phyloP scores from a whole-genome alignment of 2,888 invertebrate species.

The Chloroclystis v-ata region DNA sequence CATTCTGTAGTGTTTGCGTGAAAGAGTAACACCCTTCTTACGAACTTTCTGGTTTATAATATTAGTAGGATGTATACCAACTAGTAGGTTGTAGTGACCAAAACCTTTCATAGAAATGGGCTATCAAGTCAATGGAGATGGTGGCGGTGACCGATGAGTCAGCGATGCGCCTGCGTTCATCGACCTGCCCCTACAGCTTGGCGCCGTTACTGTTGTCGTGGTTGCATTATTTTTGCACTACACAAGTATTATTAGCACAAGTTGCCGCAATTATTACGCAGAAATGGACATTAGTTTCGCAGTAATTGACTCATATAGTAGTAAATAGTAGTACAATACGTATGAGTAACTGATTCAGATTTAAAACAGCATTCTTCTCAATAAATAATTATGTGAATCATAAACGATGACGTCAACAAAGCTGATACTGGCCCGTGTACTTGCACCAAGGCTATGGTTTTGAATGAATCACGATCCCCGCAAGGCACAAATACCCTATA shows the following conservation, averaged over 20 bases:
- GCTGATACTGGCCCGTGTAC: slow-evolving; percentile 44
- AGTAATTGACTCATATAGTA: slow-evolving; percentile 4
- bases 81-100: too few species aligned
- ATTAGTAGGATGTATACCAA: too few species aligned
- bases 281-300: slow-evolving; percentile 2
- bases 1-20: too few species aligned
- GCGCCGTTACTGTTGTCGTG: slow-evolving; percentile 50
- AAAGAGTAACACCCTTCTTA: too few species aligned
- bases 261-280: slow-evolving; percentile 1
- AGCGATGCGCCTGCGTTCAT: slow-evolving; percentile 55
- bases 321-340: not conserved
- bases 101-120: slow-evolving; percentile 16
- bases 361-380: slow-evolving; percentile 32
- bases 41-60: too few species aligned
- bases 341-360: slow-evolving; percentile 22
- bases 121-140: slow-evolving; percentile 35
- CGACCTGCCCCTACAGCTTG: slow-evolving; percentile 57
- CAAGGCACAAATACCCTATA: slow-evolving; percentile 27
- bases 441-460: slow-evolving; percentile 35
- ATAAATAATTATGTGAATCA: slow-evolving; percentile 49
- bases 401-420: slow-evolving; percentile 52
- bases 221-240: slow-evolving; percentile 23
- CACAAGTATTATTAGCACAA: slow-evolving; percentile 7
- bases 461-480: slow-evolving; percentile 47
- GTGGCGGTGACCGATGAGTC: slow-evolving; percentile 55